A percentile compares a stretch with the other conserved stretches of the same genome.
These are phyloP conservation scores for Melolontha melolontha DNA, from an alignment of 2,888 invertebrate species.

Conservation along the genomic window DNA sequence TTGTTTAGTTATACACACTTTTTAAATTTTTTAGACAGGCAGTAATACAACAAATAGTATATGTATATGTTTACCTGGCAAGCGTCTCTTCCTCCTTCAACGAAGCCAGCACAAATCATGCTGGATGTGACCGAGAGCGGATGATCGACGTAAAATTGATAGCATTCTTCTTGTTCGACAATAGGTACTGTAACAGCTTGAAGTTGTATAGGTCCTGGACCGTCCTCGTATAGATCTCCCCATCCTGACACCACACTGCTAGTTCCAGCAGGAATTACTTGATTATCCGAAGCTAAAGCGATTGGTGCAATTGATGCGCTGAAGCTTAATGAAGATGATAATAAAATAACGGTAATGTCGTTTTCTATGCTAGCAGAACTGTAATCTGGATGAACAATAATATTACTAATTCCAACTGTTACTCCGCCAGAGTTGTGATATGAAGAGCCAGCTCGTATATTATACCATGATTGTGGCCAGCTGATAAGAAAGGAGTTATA, in stretches of 20 bases:
- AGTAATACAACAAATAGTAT: constrained; percentile 55
- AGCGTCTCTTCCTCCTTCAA: constrained; percentile 73
- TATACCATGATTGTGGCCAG: background rate
- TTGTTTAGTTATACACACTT: too few relatives aligned
- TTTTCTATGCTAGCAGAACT: background rate
- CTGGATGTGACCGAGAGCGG: constrained; percentile 50
- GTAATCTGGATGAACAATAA: constrained; percentile 32
- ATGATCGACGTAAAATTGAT: background rate
- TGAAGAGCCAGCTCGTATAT: constrained; percentile 26
- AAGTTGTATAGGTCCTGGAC: constrained; percentile 43
- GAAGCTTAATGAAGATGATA: background rate
- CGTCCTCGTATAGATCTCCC: constrained; percentile 39
- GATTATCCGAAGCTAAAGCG: background rate
- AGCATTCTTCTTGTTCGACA: constrained; percentile 52
- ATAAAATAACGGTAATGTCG: constrained; percentile 9
- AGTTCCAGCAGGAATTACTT: constrained; percentile 6
- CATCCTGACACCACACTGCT: constrained; percentile 42
- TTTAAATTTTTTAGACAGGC: too few relatives aligned
- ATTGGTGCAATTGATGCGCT: background rate
- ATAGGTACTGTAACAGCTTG: constrained; percentile 55
- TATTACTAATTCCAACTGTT: constrained; percentile 10
- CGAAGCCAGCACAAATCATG: constrained; percentile 74
- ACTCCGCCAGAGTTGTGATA: constrained; percentile 30
- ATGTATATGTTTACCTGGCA: constrained; percentile 67
- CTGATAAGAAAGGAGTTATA: background rate